Conservation (phyloP, 2,113 vertebrate genomes). For the Xiphophorus hellerii region DNA sequence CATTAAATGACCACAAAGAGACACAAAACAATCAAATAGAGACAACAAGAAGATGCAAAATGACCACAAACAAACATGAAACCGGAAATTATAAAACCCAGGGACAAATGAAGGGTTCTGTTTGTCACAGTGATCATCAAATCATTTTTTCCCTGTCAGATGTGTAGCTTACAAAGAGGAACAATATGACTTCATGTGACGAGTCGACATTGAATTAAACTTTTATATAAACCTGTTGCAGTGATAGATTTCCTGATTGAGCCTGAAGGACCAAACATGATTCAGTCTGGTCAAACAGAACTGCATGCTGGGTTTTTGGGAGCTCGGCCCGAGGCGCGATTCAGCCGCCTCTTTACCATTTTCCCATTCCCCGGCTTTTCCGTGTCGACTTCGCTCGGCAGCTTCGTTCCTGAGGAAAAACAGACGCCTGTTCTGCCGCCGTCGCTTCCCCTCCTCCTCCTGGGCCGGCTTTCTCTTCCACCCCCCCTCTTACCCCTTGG, state of each 20-base stretch:
- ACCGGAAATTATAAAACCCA: background rate
- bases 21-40: background rate
- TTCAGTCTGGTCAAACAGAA: slow-evolving; percentile 4
- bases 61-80: background rate
- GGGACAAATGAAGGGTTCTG: background rate
- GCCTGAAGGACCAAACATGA: background rate
- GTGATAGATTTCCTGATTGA: background rate
- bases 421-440: slow-evolving; percentile 71
- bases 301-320: slow-evolving; percentile 26
- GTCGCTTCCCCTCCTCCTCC: slow-evolving; percentile 42
- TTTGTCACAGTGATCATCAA: background rate
- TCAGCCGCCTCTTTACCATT: slow-evolving; percentile 57
- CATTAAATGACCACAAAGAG: background rate
- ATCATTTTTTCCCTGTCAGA: too few species aligned
- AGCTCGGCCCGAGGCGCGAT: slow-evolving; percentile 41
- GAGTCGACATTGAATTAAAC: background rate
- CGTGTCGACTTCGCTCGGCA: slow-evolving; percentile 74
- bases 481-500: slow-evolving; percentile 51
- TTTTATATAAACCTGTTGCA: background rate
- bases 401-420: slow-evolving; percentile 79
- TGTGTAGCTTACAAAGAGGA: background rate
- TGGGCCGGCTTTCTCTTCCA: slow-evolving; percentile 56
- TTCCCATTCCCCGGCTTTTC: slow-evolving; percentile 79
- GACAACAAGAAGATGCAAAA: too few species aligned
- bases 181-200: background rate